Conservation (phyloP, 1,140 invertebrate species). For the Lordiphosa mommai region DNA sequence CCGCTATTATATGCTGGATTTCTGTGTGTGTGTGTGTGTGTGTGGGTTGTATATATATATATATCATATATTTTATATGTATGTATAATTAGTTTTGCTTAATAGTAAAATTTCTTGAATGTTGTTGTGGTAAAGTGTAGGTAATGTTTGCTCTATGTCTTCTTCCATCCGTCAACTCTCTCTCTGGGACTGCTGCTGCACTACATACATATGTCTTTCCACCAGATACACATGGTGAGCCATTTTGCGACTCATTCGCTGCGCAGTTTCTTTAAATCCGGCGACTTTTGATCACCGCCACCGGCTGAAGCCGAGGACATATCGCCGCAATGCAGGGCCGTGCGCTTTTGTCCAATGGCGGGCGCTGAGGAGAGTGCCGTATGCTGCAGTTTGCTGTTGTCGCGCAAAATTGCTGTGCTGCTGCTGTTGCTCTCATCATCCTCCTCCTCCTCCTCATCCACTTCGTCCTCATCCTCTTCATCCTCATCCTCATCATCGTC, state of each 20-base stretch:
- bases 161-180: constrained; percentile 2
- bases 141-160: constrained; percentile 70
- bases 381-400: constrained; percentile 52
- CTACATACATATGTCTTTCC: constrained; percentile 77
- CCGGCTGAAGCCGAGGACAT: constrained; percentile 20
- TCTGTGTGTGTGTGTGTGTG: constrained; percentile 21
- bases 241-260: constrained; percentile 59
- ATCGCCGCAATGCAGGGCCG: constrained; percentile 52
- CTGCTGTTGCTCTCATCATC: constrained; percentile 65
- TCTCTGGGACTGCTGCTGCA: constrained; percentile 60
- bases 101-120: constrained; percentile 76
- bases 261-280: constrained; percentile 77
- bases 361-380: constrained; percentile 17
- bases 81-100: constrained; percentile 74
- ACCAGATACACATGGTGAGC: constrained; percentile 51
- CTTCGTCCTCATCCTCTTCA: constrained; percentile 48
- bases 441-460: constrained; percentile 47
- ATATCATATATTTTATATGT: constrained; percentile 77
- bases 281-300: constrained; percentile 45
- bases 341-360: constrained; percentile 55
- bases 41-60: constrained; percentile 57
- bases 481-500: constrained; percentile 48
- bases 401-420: constrained; percentile 50
- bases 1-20: constrained; percentile 9
- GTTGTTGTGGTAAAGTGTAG: constrained; percentile 77